Evolutionary conservation across 64 coral and sea anemone genomes (phyloP).

Genomic region (Pachyseris speciosa): DNA sequence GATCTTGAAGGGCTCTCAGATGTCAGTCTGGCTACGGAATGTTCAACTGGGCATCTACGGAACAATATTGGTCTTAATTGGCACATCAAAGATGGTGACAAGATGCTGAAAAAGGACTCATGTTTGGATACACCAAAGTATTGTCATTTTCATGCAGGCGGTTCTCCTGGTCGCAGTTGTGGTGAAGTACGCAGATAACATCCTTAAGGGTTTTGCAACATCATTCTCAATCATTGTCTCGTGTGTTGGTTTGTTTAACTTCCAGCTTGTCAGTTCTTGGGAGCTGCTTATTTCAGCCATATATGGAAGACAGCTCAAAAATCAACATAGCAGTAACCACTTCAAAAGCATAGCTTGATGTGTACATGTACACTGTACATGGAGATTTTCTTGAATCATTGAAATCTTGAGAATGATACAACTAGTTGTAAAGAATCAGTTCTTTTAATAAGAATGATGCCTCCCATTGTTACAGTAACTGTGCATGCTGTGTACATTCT

Average conservation of each 20-base stretch:
- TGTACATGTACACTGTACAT: too few relatives aligned
- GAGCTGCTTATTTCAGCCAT: slow-evolving; percentile 90
- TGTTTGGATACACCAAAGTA: slow-evolving; percentile 79
- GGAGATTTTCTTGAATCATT: too few relatives aligned
- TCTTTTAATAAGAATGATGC: too few relatives aligned
- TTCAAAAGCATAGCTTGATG: background rate
- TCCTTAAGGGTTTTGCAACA: slow-evolving; percentile 97
- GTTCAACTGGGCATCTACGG: slow-evolving; percentile 89
- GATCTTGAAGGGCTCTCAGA: slow-evolving; percentile 86
- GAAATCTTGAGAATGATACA: too few relatives aligned
- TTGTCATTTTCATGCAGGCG: slow-evolving; percentile 92
- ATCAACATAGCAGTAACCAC: background rate
- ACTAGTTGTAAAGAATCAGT: too few relatives aligned
- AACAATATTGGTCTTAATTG: slow-evolving; percentile 75
- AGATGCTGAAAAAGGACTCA: slow-evolving; percentile 79
- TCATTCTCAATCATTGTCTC: slow-evolving; percentile 93
- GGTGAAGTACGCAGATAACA: slow-evolving; percentile 99
- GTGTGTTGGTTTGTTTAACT: slow-evolving; percentile 87
- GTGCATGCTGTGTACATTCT: too few relatives aligned
- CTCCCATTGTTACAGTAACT: too few relatives aligned
- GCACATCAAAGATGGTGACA: slow-evolving; percentile 91
- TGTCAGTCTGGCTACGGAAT: slow-evolving; percentile 94
- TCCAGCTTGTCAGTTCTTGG: slow-evolving; percentile 76
- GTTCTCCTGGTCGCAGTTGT: slow-evolving; percentile 95
- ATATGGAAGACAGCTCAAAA: slow-evolving; percentile 53